Conservation (phyloP, 2,113 vertebrate genomes). For the Bettongia penicillata region DNA sequence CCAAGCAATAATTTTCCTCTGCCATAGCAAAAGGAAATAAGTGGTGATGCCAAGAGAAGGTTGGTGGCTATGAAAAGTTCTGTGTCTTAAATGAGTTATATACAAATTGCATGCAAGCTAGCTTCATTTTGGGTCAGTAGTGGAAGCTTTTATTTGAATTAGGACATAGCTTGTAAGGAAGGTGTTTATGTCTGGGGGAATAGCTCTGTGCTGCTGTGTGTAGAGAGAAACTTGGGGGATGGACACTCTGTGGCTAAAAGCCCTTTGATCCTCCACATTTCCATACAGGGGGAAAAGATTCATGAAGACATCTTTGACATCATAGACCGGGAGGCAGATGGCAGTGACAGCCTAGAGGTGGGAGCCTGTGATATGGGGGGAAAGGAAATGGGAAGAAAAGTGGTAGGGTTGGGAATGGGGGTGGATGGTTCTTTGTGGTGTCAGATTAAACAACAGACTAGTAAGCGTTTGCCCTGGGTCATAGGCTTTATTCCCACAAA, state of each 20-base stretch:
- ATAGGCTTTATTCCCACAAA: background rate
- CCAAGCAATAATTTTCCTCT: background rate
- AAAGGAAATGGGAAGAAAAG: background rate
- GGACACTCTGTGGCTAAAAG: background rate
- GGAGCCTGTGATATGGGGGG: slow-evolving; percentile 68
- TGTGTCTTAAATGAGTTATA: background rate
- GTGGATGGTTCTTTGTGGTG: background rate
- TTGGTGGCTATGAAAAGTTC: background rate
- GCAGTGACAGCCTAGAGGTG: slow-evolving; percentile 98
- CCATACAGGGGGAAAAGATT: slow-evolving; percentile 95
- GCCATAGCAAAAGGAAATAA: background rate
- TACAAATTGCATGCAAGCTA: background rate
- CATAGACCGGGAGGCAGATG: slow-evolving; percentile 98
- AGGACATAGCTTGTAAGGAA: background rate
- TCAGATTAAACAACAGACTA: background rate
- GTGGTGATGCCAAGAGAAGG: background rate
- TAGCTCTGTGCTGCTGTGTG: background rate
- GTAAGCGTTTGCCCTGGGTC: background rate
- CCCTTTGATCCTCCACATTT: slow-evolving; percentile 19
- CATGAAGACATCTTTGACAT: slow-evolving; percentile 99
- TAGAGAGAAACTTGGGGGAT: background rate
- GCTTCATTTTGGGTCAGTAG: background rate
- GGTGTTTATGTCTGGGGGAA: background rate
- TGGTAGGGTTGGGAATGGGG: background rate
- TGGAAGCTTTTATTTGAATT: background rate